These are phyloP conservation scores for Gyps fulvus DNA, from an alignment of 2,113 vertebrate genomes.

Conservation along the genomic window DNA sequence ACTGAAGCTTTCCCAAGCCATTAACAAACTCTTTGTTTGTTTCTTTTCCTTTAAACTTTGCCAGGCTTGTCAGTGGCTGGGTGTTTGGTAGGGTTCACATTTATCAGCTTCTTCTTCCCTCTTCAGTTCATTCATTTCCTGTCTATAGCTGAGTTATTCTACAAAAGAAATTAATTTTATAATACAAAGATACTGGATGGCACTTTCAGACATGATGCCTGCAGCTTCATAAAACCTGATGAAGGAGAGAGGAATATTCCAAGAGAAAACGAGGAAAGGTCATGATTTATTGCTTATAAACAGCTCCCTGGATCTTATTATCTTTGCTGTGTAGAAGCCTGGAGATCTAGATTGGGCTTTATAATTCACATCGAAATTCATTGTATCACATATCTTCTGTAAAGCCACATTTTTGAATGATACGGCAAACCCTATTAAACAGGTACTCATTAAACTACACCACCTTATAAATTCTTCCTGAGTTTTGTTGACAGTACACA, in stretches of 20 bases:
- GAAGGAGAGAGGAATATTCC: slow-evolving; percentile 29
- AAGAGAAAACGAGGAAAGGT: slow-evolving; percentile 1
- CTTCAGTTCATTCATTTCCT: neutral
- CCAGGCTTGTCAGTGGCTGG: neutral
- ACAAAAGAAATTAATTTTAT: neutral
- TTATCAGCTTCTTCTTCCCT: neutral
- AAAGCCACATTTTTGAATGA: slow-evolving; percentile 36
- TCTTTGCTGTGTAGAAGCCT: neutral
- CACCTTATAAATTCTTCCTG: slow-evolving; percentile 42
- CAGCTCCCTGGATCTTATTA: slow-evolving; percentile 36
- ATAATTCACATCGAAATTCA: slow-evolving; percentile 42
- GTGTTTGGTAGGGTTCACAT: neutral
- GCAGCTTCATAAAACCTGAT: slow-evolving; percentile 40
- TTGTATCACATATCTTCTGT: neutral
- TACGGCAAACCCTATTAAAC: slow-evolving; percentile 47
- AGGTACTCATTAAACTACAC: slow-evolving; percentile 43
- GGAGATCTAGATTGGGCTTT: slow-evolving; percentile 18
- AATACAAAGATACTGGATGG: neutral
- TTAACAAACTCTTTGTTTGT: neutral
- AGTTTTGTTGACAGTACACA: slow-evolving; percentile 40
- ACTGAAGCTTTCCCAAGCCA: neutral
- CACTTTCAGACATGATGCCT: neutral
- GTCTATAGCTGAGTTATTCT: neutral
- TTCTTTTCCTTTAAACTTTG: neutral
- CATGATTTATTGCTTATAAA: slow-evolving; percentile 26